phyloP scores from a whole-genome alignment of 2,113 vertebrate species.

The Ariopsis seemanni region DNA sequence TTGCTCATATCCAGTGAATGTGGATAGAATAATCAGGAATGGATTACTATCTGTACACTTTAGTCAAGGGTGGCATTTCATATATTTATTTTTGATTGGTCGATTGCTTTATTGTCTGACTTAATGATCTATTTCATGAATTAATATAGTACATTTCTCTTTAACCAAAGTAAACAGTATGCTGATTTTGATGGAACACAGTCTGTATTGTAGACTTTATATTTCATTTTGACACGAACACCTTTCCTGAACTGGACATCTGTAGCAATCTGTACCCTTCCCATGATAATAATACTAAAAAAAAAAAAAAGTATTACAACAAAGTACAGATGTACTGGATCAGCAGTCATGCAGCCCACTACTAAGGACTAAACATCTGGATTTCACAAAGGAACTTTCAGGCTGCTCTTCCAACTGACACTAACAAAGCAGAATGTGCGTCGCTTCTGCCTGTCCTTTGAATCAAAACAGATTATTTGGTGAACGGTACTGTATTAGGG shows the following conservation, averaged over 20 bases:
- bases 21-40: too few species aligned
- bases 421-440: constrained; percentile 11
- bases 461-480: constrained; percentile 13
- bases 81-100: neutral
- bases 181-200: neutral
- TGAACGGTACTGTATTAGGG: constrained; percentile 19
- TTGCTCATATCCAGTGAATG: too few species aligned
- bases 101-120: neutral
- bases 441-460: neutral
- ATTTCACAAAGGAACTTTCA: neutral
- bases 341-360: neutral
- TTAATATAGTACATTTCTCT: neutral
- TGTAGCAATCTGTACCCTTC: neutral
- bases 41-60: neutral
- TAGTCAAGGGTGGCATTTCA: neutral
- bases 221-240: neutral
- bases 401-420: neutral
- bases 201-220: neutral
- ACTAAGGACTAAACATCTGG: constrained; percentile 3
- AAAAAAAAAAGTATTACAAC: neutral
- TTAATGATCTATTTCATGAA: neutral
- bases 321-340: neutral
- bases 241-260: neutral
- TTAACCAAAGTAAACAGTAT: neutral
- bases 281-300: neutral